These are phyloP conservation scores for Hippocampus comes DNA, from an alignment of 2,113 vertebrate species.

Conservation along the genomic window DNA sequence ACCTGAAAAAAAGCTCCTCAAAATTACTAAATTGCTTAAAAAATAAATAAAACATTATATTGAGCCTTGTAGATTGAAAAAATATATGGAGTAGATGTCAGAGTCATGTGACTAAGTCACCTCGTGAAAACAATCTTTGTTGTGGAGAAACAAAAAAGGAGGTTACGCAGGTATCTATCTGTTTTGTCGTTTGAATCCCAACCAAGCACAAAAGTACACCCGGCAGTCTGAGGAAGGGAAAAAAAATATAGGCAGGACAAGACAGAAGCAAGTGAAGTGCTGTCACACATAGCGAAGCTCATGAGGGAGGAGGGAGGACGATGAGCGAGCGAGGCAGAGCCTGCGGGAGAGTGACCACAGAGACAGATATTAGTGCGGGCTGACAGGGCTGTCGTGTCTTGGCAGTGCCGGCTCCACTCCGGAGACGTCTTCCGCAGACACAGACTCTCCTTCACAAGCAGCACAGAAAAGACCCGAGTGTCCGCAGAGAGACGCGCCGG, in stretches of 20 bases:
- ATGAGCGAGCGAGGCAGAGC: conserved; percentile 19
- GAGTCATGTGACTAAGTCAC: too few relatives aligned
- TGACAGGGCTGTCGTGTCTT: conserved; percentile 53
- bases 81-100: too few relatives aligned
- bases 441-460: conserved; percentile 19
- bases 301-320: conserved; percentile 20
- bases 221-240: not conserved
- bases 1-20: too few relatives aligned
- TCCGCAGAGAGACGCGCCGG: conserved; percentile 16
- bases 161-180: too few relatives aligned
- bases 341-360: conserved; percentile 29
- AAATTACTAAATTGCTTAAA: too few relatives aligned
- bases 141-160: too few relatives aligned
- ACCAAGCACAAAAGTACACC: not conserved
- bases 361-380: conserved; percentile 28
- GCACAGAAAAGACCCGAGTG: conserved; percentile 16
- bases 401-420: conserved; percentile 48
- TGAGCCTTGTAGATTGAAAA: too few relatives aligned
- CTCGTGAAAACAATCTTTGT: too few relatives aligned
- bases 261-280: conserved; percentile 36
- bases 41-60: too few relatives aligned
- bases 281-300: conserved; percentile 39
- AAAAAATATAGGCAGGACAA: not conserved
- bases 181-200: too few relatives aligned
- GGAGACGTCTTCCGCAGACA: conserved; percentile 57